A percentile compares a stretch with the other conserved stretches of the same genome.
Conservation (phyloP, 2,797 vertebrate species). For the Gallinago solitaria region DNA sequence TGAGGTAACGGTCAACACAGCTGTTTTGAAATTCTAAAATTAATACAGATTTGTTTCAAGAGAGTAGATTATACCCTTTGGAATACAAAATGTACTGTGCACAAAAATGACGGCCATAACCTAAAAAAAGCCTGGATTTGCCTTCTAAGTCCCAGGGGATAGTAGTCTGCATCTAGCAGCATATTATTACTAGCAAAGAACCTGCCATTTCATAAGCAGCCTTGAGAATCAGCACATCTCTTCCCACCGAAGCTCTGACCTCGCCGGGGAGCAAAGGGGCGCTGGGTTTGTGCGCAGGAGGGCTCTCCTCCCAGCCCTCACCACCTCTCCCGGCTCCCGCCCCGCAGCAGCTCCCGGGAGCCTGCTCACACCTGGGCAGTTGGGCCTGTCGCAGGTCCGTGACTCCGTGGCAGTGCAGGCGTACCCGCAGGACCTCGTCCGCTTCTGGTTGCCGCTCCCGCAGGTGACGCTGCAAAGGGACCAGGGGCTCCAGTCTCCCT, state of each 20-base stretch:
- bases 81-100: not conserved
- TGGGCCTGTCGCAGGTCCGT: conserved; percentile 90
- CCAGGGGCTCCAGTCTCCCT: conserved; percentile 95
- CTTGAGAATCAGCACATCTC: rapidly evolving
- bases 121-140: not conserved
- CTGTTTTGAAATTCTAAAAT: not conserved
- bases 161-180: not conserved
- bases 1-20: not conserved
- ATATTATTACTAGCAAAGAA: not conserved
- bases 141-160: not conserved
- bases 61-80: not conserved
- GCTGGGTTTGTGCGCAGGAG: not conserved
- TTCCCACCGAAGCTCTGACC: rapidly evolving
- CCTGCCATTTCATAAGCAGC: not conserved
- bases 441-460: conserved; percentile 91
- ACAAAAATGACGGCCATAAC: not conserved
- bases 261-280: rapidly evolving
- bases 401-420: conserved; percentile 95
- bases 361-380: conserved; percentile 85
- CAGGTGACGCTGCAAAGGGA: conserved; percentile 91
- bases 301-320: rapidly evolving
- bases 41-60: not conserved
- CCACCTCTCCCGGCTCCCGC: not conserved
- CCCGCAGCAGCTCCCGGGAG: rapidly evolving
- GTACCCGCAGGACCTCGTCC: conserved; percentile 91